Base-by-base conservation (phyloP, 1,140 invertebrate species). In the Drosophila suzukii region DNA sequence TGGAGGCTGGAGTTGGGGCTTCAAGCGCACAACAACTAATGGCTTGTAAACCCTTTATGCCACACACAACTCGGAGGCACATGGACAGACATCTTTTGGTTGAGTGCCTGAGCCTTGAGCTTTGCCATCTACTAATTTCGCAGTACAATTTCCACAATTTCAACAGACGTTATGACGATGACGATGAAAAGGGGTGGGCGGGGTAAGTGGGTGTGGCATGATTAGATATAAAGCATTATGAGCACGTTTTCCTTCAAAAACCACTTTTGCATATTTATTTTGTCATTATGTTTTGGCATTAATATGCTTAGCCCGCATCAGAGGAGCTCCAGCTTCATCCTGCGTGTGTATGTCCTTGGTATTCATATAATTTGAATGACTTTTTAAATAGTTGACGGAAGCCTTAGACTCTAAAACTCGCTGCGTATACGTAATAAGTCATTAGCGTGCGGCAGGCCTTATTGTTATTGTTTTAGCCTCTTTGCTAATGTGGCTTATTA, bases 191-290 rank as follows among this genome's bases (percentile, higher is more conserved):
- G 20, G 41, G 36, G 1, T n/a, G n/a, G 32, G 44, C 20, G 41
- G 54, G 55, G 36, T 71, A 56, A 53, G 50, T 53, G 41, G 41
- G 30, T 39, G 57, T 36, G 39, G 20, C 27, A 54, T 84, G 84
- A 88, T 88, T 77, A 88, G 75, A 81, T 81, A 75, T 72, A 90
- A 78, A 78, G 78, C 77, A 84, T 85, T 78, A 82, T 81, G 79
- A 81, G 85, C 75, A 80, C 82, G 81, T 90, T 89, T 81, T 78
- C 77, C 68, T 63, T 51, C 56, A 67, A 78, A 66, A 91, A 91
- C 90, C 90, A 90, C 90, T 91, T 91, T 89, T 77, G 90, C 90
- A 91, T 91, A 91, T 91, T 91, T 91, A 91, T 91, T 91, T 91
- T 91, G 86, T 91, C 90, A 91, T 91, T 91, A 91, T 91, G 90